Evolutionary conservation across 1,140 invertebrate genomes (phyloP).

Genomic region (Littorina saxatilis): DNA sequence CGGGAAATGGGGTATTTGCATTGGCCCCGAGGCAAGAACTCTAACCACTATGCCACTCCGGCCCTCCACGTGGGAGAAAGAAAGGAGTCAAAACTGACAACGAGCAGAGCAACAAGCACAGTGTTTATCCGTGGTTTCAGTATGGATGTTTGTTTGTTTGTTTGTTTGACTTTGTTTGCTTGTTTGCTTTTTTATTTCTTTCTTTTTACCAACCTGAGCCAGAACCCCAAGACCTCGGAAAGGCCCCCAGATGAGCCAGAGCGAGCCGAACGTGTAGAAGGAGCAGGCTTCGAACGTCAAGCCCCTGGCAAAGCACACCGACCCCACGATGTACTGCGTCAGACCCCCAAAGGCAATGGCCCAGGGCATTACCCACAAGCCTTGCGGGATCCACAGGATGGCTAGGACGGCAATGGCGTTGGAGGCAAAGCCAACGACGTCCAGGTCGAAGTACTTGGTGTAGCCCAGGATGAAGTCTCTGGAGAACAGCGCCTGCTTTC

Average conservation of each 20-base stretch:
- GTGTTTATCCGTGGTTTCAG: too few species aligned
- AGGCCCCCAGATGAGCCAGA: slow-evolving; percentile 65
- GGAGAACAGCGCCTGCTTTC: slow-evolving; percentile 39
- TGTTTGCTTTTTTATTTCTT: too few species aligned
- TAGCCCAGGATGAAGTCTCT: slow-evolving; percentile 56
- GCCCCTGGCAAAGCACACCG: slow-evolving; percentile 59
- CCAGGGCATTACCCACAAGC: slow-evolving; percentile 54
- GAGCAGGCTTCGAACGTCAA: slow-evolving; percentile 63
- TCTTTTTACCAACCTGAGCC: slow-evolving; percentile 20
- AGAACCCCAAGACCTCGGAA: slow-evolving; percentile 47
- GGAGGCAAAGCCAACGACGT: slow-evolving; percentile 56
- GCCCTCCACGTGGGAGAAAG: too few species aligned
- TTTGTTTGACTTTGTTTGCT: not conserved
- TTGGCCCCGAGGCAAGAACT: too few species aligned
- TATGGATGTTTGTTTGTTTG: too few species aligned
- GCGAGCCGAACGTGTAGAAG: slow-evolving; percentile 52
- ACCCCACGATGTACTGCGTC: slow-evolving; percentile 56
- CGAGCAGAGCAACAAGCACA: not conserved
- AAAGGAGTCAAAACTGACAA: not conserved
- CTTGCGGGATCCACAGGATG: slow-evolving; percentile 51
- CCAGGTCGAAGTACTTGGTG: slow-evolving; percentile 57
- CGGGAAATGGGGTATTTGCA: too few species aligned
- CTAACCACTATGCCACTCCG: too few species aligned
- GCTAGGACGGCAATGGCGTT: slow-evolving; percentile 58
- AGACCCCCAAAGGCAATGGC: slow-evolving; percentile 54